Evolutionary conservation across 2,113 vertebrate species (phyloP), one percentile per base, ranked within the genome.

Genomic region (Agelaius tricolor): DNA sequence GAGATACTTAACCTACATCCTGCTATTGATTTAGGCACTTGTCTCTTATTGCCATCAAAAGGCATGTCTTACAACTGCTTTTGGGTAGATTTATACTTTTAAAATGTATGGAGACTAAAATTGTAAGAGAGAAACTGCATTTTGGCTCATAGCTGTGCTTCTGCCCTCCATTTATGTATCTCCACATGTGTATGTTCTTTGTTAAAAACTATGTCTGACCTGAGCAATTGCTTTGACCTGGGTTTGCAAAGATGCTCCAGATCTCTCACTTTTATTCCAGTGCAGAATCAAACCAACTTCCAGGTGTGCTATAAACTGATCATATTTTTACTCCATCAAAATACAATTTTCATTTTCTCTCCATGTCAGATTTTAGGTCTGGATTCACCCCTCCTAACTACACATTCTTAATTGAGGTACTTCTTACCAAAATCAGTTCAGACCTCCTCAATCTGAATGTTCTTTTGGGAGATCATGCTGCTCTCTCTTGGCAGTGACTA

Each of bases 41-140:
- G 58, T 69, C 82, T 93, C 94, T 77, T 69, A 69, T 74, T 96
- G 92, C 78, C 95, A 92, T 87, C 71, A 89, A 79, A 80, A 92
- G 90, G 90, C 82, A 54, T 10, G 22, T 44, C 28, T 52, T 79
- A 94, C 90, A 93, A 93, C 24, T 77, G 67, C 55, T 63, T 74
- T 75, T 52, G 30, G 22, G 39, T 67, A 49, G 59, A 80, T 80
- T 92, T 63, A 39, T 51, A n/a, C 18, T 66, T 41, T 33, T 67
- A 22, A 88, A 94, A 94, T 62, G n/a, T 23, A 68, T 15, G 11
- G 51, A 87, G 41, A 58, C 49, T 51, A 37, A 88, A 66, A 72
- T 24, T 12, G 11, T 20, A 54, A 69, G 14, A 15, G 18, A 87
- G 66, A 72, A 79, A 46, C 17, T 76, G 49, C 49, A 43, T 46